These are phyloP conservation scores for Todiramphus chloris DNA, from an alignment of 2,113 vertebrate genomes.

Conservation along the genomic window DNA sequence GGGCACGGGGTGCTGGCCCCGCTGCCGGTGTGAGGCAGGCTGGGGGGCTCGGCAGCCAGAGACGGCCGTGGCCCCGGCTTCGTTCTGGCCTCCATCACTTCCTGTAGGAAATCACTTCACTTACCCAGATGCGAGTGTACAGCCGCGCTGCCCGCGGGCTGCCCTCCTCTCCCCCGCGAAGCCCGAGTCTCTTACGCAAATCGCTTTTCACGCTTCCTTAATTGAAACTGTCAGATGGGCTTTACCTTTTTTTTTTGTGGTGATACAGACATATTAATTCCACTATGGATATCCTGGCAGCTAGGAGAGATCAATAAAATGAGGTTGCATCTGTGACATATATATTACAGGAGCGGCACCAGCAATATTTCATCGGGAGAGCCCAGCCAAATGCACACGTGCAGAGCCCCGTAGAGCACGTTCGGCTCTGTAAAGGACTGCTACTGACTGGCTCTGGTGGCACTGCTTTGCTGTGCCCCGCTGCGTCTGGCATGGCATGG, in stretches of 20 bases:
- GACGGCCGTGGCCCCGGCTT: not conserved
- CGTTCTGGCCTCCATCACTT: constrained; percentile 68
- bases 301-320: constrained; percentile 44
- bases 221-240: constrained; percentile 73
- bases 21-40: not conserved
- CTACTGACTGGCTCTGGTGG: not conserved
- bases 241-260: constrained; percentile 43
- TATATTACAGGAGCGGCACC: constrained; percentile 19
- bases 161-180: constrained; percentile 35
- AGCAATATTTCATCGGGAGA: not conserved
- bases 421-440: not conserved
- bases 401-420: not conserved
- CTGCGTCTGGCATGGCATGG: rapidly evolving
- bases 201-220: constrained; percentile 70
- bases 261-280: constrained; percentile 41
- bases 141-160: constrained; percentile 59
- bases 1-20: not conserved
- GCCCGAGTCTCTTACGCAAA: constrained; percentile 57
- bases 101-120: constrained; percentile 66
- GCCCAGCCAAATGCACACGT: rapidly evolving
- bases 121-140: constrained; percentile 65
- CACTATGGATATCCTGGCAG: constrained; percentile 22
- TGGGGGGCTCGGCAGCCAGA: not conserved
- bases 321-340: constrained; percentile 49
- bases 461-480: rapidly evolving